Evolutionary conservation across 2,888 invertebrate genomes (phyloP).

Genomic region (Schrankia costaestrigalis): DNA sequence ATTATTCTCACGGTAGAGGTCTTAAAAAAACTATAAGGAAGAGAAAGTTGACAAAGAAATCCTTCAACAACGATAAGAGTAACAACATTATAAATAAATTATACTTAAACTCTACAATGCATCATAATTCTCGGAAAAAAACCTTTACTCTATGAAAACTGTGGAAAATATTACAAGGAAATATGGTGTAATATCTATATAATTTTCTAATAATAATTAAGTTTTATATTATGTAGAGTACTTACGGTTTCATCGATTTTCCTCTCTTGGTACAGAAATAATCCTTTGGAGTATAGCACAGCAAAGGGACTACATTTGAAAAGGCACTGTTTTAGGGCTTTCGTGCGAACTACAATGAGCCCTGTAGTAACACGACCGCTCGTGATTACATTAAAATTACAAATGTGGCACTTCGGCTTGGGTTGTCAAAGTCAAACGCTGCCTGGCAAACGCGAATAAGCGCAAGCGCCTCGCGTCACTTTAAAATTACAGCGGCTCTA

Average conservation of each 20-base stretch:
- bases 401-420: conserved; percentile 39
- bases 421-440: conserved; percentile 14
- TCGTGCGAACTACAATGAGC: conserved; percentile 78
- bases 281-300: conserved; percentile 56
- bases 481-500: not conserved
- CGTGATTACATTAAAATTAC: conserved; percentile 70
- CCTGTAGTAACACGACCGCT: conserved; percentile 69
- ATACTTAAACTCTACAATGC: not conserved
- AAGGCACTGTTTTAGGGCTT: conserved; percentile 71
- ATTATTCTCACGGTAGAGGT: conserved; percentile 14
- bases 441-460: conserved; percentile 13
- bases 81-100: not conserved
- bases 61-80: not conserved
- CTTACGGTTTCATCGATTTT: conserved; percentile 77
- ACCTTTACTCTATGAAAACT: conserved; percentile 14
- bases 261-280: conserved; percentile 62
- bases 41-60: conserved; percentile 32
- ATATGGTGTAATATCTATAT: conserved; percentile 55
- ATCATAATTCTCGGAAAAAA: conserved; percentile 15
- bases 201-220: conserved; percentile 9
- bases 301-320: conserved; percentile 80
- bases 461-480: conserved; percentile 23
- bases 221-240: conserved; percentile 23
- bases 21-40: conserved; percentile 11
- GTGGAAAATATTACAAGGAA: conserved; percentile 14